These are phyloP conservation scores for Alosa alosa DNA, from an alignment of 2,113 vertebrate species.

Conservation along the genomic window DNA sequence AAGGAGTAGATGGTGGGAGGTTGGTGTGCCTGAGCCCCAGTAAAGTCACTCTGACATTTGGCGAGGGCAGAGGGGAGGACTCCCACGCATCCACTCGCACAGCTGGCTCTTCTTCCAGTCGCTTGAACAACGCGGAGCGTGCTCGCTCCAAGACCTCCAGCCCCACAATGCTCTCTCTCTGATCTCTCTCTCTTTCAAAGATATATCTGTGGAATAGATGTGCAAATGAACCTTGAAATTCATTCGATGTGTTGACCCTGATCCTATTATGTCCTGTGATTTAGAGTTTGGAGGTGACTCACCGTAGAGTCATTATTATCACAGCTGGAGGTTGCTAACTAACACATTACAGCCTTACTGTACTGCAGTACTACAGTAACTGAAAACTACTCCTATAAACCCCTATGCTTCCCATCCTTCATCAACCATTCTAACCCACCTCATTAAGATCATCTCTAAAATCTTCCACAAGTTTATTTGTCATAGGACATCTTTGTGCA, in stretches of 20 bases:
- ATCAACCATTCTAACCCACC: neutral
- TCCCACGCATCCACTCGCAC: slow-evolving; percentile 56
- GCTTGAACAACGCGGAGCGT: neutral
- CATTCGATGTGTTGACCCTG: neutral
- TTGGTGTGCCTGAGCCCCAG: slow-evolving; percentile 58
- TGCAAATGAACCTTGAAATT: neutral
- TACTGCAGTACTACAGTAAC: neutral
- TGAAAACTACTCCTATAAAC: neutral
- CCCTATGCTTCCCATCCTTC: neutral
- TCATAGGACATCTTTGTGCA: neutral
- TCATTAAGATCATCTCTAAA: neutral
- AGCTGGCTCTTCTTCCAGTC: slow-evolving; percentile 36
- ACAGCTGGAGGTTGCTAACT: neutral
- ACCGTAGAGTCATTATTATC: neutral
- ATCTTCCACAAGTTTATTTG: neutral
- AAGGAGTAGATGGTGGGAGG: slow-evolving; percentile 40
- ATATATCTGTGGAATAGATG: neutral
- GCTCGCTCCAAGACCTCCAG: neutral
- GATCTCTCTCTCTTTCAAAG: neutral
- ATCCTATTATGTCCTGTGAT: neutral
- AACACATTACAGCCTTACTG: neutral
- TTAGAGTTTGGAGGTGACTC: neutral
- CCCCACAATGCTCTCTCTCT: neutral
- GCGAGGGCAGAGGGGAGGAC: slow-evolving; percentile 63
- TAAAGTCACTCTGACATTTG: slow-evolving; percentile 70